Conservation (phyloP, 2,888 invertebrate genomes). For the Dinocampus coccinellae region DNA sequence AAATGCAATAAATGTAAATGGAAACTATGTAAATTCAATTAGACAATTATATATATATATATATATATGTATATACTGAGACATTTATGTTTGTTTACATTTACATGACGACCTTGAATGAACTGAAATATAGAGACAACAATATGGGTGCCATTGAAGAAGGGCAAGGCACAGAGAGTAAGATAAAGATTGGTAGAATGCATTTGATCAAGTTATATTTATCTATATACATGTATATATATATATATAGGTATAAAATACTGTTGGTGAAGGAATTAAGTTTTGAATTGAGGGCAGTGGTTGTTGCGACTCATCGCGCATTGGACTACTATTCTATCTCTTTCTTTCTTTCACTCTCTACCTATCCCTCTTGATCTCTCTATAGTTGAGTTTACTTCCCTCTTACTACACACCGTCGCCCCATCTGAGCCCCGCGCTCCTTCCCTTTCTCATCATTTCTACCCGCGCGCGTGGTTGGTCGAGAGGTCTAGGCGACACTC, state of each 20-base stretch:
- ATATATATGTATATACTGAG: too few relatives aligned
- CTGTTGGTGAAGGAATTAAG: slow-evolving; percentile 15
- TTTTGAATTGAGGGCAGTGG: slow-evolving; percentile 34
- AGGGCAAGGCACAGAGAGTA: not conserved
- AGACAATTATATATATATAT: not conserved
- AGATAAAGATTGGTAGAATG: not conserved
- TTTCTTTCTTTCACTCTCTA: not conserved
- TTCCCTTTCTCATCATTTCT: not conserved
- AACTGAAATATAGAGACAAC: not conserved
- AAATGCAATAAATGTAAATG: not conserved
- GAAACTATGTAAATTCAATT: not conserved
- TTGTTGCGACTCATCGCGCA: slow-evolving; percentile 33
- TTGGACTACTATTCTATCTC: not conserved
- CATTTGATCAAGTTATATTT: not conserved
- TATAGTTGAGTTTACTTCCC: slow-evolving; percentile 22
- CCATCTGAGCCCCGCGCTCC: not conserved
- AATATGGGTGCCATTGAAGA: not conserved
- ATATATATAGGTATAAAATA: too few relatives aligned
- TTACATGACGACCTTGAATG: slow-evolving; percentile 21
- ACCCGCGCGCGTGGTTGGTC: slow-evolving; percentile 12
- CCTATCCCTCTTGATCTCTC: slow-evolving; percentile 3
- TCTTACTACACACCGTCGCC: not conserved
- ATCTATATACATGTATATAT: not conserved
- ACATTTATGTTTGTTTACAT: slow-evolving; percentile 31
- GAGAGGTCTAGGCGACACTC: slow-evolving; percentile 34